These are phyloP conservation scores for Dasypogon diadema DNA, from an alignment of 2,888 invertebrate species.

Conservation along the genomic window DNA sequence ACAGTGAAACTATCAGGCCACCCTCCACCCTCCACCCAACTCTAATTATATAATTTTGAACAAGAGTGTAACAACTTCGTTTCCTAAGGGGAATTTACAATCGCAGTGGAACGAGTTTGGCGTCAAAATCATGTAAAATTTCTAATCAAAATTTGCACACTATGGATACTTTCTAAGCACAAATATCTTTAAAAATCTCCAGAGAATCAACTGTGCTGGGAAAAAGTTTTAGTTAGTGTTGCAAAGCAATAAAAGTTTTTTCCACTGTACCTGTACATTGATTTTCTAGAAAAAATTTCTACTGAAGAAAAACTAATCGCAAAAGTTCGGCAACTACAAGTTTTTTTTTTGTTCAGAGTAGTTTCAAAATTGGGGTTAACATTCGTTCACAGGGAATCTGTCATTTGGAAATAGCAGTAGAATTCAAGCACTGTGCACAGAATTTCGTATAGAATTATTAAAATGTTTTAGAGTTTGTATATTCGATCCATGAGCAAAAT, in stretches of 20 bases:
- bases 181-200: not conserved
- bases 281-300: constrained; percentile 6
- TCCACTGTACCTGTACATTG: constrained; percentile 13
- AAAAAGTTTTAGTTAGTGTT: constrained; percentile 23
- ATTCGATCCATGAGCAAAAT: too few relatives aligned
- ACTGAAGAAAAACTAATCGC: constrained; percentile 24
- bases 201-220: constrained; percentile 7
- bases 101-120: not conserved
- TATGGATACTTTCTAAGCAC: not conserved
- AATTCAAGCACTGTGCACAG: too few relatives aligned
- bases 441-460: too few relatives aligned
- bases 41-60: constrained; percentile 9
- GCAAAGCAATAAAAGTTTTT: constrained; percentile 34
- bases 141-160: not conserved
- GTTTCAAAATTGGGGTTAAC: too few relatives aligned
- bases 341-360: too few relatives aligned
- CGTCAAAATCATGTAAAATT: constrained; percentile 8
- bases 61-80: not conserved
- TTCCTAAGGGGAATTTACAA: too few relatives aligned
- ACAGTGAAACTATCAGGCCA: not conserved
- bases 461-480: too few relatives aligned
- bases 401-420: too few relatives aligned
- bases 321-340: constrained; percentile 1
- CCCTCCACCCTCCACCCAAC: not conserved
- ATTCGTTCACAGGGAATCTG: too few relatives aligned